Evolutionary conservation across 2,888 invertebrate genomes (phyloP).

Genomic region (Venustoraphidia nigricollis): DNA sequence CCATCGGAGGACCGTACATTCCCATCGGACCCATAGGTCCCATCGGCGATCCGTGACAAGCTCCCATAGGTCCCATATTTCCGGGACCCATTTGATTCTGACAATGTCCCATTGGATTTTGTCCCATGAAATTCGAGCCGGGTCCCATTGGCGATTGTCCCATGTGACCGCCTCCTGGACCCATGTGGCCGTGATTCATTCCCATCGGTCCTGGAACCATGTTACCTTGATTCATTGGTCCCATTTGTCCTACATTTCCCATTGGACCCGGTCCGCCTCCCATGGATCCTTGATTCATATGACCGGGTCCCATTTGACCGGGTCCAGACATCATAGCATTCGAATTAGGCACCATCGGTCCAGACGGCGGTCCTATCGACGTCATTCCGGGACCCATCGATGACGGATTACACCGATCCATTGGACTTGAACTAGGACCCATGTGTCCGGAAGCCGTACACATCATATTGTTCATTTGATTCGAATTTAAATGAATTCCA

Average conservation of each 20-base stretch:
- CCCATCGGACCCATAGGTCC: slow-evolving; percentile 42
- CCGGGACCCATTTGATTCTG: slow-evolving; percentile 31
- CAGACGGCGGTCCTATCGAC: too few species aligned
- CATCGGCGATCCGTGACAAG: slow-evolving; percentile 18
- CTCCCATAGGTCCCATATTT: slow-evolving; percentile 27
- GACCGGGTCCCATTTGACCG: slow-evolving; percentile 24
- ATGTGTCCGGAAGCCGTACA: not conserved
- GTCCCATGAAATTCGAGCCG: not conserved
- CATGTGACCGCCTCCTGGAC: slow-evolving; percentile 19
- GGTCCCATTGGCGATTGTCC: slow-evolving; percentile 11
- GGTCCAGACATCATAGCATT: slow-evolving; percentile 25
- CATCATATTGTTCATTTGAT: too few species aligned
- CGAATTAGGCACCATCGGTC: slow-evolving; percentile 21
- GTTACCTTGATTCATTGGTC: slow-evolving; percentile 10
- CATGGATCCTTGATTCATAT: slow-evolving; percentile 37
- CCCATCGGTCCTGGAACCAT: slow-evolving; percentile 21
- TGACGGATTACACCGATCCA: not conserved
- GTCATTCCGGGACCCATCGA: too few species aligned
- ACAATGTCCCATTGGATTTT: slow-evolving; percentile 11
- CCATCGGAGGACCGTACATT: slow-evolving; percentile 37
- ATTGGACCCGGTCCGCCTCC: slow-evolving; percentile 30
- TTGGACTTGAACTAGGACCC: slow-evolving; percentile 1
- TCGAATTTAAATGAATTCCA: too few species aligned
- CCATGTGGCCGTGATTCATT: slow-evolving; percentile 12
- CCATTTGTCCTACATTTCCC: slow-evolving; percentile 21